Conservation (phyloP, 2,797 vertebrate genomes). For the Pipistrellus nathusii region DNA sequence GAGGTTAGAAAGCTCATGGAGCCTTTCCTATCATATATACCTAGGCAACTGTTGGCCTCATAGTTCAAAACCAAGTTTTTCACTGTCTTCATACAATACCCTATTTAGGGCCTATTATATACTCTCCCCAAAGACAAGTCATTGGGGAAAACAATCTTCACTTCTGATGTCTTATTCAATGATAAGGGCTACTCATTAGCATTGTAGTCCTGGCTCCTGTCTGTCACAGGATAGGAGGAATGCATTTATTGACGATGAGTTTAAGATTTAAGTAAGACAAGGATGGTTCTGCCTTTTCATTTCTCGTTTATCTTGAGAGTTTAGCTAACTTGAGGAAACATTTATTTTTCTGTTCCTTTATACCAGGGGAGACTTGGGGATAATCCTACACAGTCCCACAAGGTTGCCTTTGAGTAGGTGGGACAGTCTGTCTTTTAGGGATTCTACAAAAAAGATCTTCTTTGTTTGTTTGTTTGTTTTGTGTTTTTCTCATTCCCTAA, state of each 20-base stretch:
- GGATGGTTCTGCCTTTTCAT: neutral
- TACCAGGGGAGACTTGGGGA: neutral
- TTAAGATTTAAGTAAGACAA: neutral
- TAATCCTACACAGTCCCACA: neutral
- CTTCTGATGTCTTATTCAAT: neutral
- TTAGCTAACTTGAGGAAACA: neutral
- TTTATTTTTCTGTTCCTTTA: neutral
- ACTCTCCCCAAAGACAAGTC: neutral
- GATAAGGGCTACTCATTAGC: neutral
- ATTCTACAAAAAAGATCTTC: neutral
- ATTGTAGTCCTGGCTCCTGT: neutral
- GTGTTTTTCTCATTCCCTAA: neutral
- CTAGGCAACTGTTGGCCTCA: neutral
- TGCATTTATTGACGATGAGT: neutral
- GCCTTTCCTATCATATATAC: neutral
- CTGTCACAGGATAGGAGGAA: neutral
- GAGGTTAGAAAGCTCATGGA: neutral
- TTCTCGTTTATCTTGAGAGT: neutral
- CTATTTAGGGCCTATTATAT: neutral
- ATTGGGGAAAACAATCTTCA: neutral
- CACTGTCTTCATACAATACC: neutral
- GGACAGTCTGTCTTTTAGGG: neutral
- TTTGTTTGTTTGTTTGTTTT: neutral
- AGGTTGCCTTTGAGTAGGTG: neutral
- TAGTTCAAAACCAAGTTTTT: neutral